Conservation (phyloP, 2,797 vertebrate genomes). For the Arctocebus calabarensis region DNA sequence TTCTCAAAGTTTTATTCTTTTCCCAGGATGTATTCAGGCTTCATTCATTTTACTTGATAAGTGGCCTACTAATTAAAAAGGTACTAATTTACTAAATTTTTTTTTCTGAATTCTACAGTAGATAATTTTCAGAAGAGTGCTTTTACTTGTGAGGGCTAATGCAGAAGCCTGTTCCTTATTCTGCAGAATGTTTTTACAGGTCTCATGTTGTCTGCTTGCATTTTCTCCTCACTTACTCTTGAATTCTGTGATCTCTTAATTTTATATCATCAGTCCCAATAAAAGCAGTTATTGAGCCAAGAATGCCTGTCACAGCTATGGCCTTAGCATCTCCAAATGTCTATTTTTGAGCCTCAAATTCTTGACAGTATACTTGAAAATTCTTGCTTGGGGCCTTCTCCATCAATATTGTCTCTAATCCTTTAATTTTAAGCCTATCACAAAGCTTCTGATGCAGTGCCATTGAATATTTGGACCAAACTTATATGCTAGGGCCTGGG, state of each 20-base stretch:
- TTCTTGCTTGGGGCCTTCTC: neutral
- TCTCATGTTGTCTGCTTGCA: neutral
- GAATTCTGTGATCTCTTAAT: neutral
- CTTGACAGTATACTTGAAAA: neutral
- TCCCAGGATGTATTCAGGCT: neutral
- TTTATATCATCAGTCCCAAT: neutral
- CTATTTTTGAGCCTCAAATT: neutral
- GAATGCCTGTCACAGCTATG: neutral
- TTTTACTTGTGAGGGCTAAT: constrained; percentile 12
- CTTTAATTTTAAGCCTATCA: neutral
- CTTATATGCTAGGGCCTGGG: neutral
- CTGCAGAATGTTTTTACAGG: neutral
- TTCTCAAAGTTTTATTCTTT: neutral
- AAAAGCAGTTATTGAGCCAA: neutral
- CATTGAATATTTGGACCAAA: neutral
- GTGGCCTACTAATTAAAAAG: neutral
- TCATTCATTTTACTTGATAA: neutral
- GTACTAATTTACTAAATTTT: neutral
- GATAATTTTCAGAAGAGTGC: neutral
- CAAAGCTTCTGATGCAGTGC: neutral
- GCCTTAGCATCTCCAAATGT: neutral
- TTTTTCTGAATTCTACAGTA: neutral
- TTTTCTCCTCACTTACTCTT: neutral
- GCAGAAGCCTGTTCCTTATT: neutral
- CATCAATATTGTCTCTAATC: neutral